Percentiles rank a stretch among this genome's conserved stretches.
phyloP scores from a whole-genome alignment of 2,113 vertebrate genomes.

The Xyliphius kryptos region DNA sequence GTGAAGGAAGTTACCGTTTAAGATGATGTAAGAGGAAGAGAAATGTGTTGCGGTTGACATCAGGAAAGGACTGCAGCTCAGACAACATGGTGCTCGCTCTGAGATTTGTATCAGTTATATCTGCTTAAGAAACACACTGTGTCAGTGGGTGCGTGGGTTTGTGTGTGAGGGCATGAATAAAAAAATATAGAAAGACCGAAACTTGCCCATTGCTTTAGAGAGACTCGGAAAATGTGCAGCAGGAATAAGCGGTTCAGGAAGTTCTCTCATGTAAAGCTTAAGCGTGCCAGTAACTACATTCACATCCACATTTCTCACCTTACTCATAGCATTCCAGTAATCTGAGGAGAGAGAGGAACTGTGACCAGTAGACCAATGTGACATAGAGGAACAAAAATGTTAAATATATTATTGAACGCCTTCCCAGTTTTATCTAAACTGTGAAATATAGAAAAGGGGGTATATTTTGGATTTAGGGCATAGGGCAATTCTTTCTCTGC shows the following conservation, averaged over 20 bases:
- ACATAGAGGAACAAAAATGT: no score
- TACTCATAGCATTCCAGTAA: conserved; percentile 57
- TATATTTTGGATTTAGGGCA: no score
- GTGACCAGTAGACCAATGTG: no score
- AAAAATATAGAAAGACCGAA: neutral
- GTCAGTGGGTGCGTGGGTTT: conserved; percentile 6
- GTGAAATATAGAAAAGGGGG: no score
- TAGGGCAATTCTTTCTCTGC: no score
- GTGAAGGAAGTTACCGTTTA: conserved; percentile 49
- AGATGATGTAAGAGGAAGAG: conserved; percentile 65
- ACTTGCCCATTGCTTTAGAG: conserved; percentile 49
- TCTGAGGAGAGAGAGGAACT: conserved; percentile 49
- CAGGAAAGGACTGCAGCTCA: conserved; percentile 54
- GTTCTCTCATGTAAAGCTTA: conserved; percentile 66
- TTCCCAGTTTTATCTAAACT: no score
- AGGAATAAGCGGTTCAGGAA: conserved; percentile 64
- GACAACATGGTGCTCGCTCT: conserved; percentile 50
- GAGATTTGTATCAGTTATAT: conserved; percentile 49
- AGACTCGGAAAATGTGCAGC: conserved; percentile 55
- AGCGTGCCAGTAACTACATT: conserved; percentile 61
- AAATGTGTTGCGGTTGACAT: conserved; percentile 61
- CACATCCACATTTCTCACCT: conserved; percentile 56
- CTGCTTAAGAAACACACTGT: conserved; percentile 33
- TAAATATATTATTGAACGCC: no score
- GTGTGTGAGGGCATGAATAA: neutral